These are phyloP conservation scores for Drosophila mimetica DNA, from an alignment of 2,888 invertebrate species.

Conservation along the genomic window DNA sequence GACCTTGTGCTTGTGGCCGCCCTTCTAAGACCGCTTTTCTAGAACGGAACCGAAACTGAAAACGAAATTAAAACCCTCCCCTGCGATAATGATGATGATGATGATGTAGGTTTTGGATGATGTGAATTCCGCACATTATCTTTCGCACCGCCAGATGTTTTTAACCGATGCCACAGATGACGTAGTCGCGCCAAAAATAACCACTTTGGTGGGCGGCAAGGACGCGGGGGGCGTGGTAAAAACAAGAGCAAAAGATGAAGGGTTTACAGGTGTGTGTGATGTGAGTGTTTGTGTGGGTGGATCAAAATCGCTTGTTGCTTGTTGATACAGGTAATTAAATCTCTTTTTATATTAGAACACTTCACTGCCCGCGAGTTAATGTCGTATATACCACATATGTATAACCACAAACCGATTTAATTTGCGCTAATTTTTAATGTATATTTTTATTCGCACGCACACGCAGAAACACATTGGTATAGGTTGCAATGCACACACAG, in stretches of 20 bases:
- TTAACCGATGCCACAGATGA: slow-evolving; percentile 56
- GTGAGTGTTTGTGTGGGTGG: slow-evolving; percentile 18
- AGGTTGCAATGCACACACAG: not conserved
- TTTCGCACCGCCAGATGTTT: slow-evolving; percentile 53
- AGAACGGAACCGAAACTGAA: slow-evolving; percentile 5
- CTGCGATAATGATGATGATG: not conserved
- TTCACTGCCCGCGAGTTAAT: not conserved
- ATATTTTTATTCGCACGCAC: slow-evolving; percentile 31
- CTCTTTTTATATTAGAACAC: slow-evolving; percentile 6
- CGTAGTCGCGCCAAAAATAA: slow-evolving; percentile 66
- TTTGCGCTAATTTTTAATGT: slow-evolving; percentile 25
- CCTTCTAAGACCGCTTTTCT: slow-evolving; percentile 12
- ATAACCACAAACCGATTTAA: slow-evolving; percentile 10
- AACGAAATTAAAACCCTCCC: slow-evolving; percentile 8
- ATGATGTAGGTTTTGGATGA: slow-evolving; percentile 13
- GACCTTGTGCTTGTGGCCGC: slow-evolving; percentile 30
- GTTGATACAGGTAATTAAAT: not conserved
- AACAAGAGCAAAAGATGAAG: slow-evolving; percentile 25
- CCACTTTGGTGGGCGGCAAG: slow-evolving; percentile 28
- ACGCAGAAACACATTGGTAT: not conserved
- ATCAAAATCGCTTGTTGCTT: slow-evolving; percentile 9
- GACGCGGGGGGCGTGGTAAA: slow-evolving; percentile 17
- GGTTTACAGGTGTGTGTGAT: slow-evolving; percentile 31
- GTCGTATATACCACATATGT: not conserved
- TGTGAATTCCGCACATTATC: slow-evolving; percentile 21